Evolutionary conservation across 2,113 vertebrate species (phyloP), one percentile per base, ranked within the genome.

Genomic region (Anguilla japonica): DNA sequence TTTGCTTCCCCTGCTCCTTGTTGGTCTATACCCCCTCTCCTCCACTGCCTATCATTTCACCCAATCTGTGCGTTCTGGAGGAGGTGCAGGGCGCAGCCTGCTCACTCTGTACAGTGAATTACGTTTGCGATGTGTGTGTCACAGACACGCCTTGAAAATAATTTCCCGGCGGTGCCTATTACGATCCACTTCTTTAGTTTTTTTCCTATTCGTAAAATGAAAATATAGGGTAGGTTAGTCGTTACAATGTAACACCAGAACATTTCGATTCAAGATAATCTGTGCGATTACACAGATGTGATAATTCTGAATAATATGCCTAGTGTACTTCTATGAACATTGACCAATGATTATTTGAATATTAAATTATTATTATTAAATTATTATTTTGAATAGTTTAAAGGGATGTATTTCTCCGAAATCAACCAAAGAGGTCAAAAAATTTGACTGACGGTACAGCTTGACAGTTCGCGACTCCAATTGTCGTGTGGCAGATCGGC

Each of bases 121-220:
- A 75, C 71, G 71, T 75, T 75, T 13, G 2, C 71, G 26, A 34
- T 75, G 26, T 84, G 40, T 34, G 34, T 34, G 34, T 34, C 34
- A 43, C 60, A n/a, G 83, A 71, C 83, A 84, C 83, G 83, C 83
- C 83, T 84, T 75, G 60, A 75, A 84, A 84, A 60, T 67, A 22
- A 40, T 83, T 81, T 39, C 26, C n/a, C n/a, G n/a, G 71, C 34
- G 67, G 67, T n/a, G n/a, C n/a, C 71, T n/a, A 75, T 75, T 75
- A 9, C 71, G 9, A 75, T 75, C 26, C n/a, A 26, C n/a, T 7
- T 75, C 63, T 5, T 75, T 75, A n/a, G 20, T 75, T 75, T 13
- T 29, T 75, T 75, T 34, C n/a, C 9, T 1, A 34, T 75, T 67
- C 60, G 5, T 67, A 22, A 53, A 53, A 26, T 8, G 22, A 67